phyloP scores from a whole-genome alignment of 2,113 vertebrate genomes.

The Columba livia region DNA sequence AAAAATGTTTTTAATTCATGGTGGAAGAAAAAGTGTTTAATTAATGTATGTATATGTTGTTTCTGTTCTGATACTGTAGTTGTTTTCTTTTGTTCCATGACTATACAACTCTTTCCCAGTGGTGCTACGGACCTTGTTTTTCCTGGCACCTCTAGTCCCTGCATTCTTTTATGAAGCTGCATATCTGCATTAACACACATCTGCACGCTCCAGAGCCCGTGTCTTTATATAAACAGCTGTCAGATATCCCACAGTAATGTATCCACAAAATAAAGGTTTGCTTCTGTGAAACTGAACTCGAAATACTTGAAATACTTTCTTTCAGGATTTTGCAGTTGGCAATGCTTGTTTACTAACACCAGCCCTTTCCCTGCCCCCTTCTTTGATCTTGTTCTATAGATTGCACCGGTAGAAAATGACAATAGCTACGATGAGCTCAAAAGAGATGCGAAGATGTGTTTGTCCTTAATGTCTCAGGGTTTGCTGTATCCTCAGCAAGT shows the following conservation, averaged over 20 bases:
- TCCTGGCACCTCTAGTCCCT: neutral
- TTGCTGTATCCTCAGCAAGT: slow-evolving; percentile 94
- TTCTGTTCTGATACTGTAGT: neutral
- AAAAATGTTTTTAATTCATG: neutral
- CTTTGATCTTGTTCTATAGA: slow-evolving; percentile 71
- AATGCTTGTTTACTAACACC: neutral
- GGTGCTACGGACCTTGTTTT: neutral
- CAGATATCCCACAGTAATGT: neutral
- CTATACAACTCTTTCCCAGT: neutral
- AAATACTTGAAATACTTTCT: neutral
- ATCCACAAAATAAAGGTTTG: neutral
- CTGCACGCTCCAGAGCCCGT: neutral
- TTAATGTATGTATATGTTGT: neutral
- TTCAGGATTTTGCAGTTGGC: neutral
- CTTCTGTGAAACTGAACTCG: neutral
- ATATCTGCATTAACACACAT: too few relatives aligned
- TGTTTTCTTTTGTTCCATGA: neutral
- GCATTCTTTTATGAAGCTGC: neutral
- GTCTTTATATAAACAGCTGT: neutral
- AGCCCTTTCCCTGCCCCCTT: too few relatives aligned
- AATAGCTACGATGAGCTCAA: slow-evolving; percentile 97
- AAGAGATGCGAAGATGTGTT: slow-evolving; percentile 94
- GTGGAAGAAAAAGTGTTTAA: neutral
- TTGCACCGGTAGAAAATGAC: slow-evolving; percentile 97
- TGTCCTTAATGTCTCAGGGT: slow-evolving; percentile 97